phyloP scores from a whole-genome alignment of 1,140 invertebrate species.

The Drosophila oshimai region DNA sequence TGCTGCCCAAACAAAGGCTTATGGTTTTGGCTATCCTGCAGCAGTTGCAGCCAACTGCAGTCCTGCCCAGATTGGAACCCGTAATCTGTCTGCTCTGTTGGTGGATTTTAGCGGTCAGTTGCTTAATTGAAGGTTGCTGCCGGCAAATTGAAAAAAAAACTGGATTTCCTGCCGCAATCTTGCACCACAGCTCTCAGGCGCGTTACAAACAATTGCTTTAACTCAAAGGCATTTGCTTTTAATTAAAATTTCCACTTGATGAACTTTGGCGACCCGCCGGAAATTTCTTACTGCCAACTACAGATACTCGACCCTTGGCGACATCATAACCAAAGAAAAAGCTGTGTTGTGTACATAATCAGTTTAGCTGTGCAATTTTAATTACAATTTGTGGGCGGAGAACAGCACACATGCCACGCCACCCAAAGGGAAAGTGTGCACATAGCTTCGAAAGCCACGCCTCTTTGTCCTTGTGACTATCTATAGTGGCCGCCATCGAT shows the following conservation, averaged over 20 bases:
- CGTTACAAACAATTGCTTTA: constrained; percentile 38
- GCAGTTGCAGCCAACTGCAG: constrained; percentile 19
- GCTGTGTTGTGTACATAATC: constrained; percentile 59
- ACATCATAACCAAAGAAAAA: too few species aligned
- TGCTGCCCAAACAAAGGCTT: constrained; percentile 62
- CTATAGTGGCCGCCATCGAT: too few species aligned
- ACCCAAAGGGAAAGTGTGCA: constrained; percentile 20
- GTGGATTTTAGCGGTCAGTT: too few species aligned
- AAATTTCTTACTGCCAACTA: too few species aligned
- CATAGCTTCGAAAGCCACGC: constrained; percentile 50
- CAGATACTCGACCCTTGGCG: too few species aligned
- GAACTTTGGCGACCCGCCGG: constrained; percentile 48
- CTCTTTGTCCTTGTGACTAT: background rate
- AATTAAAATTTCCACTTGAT: constrained; percentile 73
- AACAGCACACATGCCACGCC: constrained; percentile 35
- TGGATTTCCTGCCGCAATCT: constrained; percentile 3
- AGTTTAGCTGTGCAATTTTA: constrained; percentile 74
- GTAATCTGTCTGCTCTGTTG: constrained; percentile 1
- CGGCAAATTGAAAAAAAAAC: background rate
- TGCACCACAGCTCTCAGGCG: constrained; percentile 7
- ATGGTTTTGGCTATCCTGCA: constrained; percentile 48
- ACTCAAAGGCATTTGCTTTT: constrained; percentile 72
- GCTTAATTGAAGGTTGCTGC: constrained; percentile 56
- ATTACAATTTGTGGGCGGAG: constrained; percentile 72
- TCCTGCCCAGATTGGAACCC: constrained; percentile 44